Conservation (phyloP, 2,113 vertebrate species). For the Mastomys coucha region DNA sequence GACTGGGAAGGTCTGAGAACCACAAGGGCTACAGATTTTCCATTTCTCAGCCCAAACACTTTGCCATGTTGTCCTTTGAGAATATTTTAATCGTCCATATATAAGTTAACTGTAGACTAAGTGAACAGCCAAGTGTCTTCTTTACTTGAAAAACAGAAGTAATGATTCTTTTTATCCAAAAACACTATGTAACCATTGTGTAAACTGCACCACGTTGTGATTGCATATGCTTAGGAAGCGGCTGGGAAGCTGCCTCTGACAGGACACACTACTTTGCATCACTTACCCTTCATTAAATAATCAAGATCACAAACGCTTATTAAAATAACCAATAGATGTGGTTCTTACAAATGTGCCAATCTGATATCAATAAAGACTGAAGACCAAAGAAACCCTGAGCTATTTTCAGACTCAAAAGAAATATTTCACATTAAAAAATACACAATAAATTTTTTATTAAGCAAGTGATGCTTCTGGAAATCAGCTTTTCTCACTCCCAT, state of each 20-base stretch:
- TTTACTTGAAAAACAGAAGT: not conserved
- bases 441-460: constrained; percentile 37
- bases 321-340: constrained; percentile 34
- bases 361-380: constrained; percentile 17
- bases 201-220: not conserved
- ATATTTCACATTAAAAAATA: constrained; percentile 29
- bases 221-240: not conserved
- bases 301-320: constrained; percentile 35
- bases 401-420: constrained; percentile 40
- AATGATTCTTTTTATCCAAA: not conserved
- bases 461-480: constrained; percentile 21
- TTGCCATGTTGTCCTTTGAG: not conserved
- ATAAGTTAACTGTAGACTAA: constrained; percentile 23
- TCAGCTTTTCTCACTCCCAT: constrained; percentile 50
- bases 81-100: not conserved
- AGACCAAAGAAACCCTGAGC: constrained; percentile 25
- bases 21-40: not conserved
- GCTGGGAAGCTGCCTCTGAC: not conserved
- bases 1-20: not conserved
- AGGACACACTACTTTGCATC: not conserved
- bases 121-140: not conserved
- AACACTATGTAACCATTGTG: not conserved
- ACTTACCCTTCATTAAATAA: not conserved
- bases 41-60: constrained; percentile 22
- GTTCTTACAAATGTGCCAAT: constrained; percentile 22